phyloP scores from a whole-genome alignment of 53 echinoderm and acorn worm genomes.

The Crossaster papposus region DNA sequence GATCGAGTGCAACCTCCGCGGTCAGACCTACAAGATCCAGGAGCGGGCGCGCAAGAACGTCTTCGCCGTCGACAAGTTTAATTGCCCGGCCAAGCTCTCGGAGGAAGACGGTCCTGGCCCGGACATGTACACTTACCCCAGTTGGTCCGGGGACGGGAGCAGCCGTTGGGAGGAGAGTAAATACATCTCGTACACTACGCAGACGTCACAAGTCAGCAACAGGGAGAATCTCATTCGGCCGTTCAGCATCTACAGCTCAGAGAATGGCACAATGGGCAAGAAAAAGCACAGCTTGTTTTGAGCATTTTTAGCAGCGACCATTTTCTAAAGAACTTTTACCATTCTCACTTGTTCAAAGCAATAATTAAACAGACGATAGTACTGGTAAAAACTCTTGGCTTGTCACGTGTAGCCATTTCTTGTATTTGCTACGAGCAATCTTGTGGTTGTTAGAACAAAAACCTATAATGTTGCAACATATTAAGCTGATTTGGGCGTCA shows the following conservation, averaged over 20 bases:
- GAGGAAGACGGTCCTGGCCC: conserved; percentile 79
- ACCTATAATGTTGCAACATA: background rate
- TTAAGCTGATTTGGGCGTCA: too few relatives aligned
- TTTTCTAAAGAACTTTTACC: background rate
- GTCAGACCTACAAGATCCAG: conserved; percentile 82
- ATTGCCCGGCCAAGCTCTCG: conserved; percentile 68
- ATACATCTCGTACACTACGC: conserved; percentile 56
- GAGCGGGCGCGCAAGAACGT: conserved; percentile 65
- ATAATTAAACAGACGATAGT: too few relatives aligned
- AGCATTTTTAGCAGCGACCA: background rate
- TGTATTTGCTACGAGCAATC: background rate
- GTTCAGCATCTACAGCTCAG: conserved; percentile 52
- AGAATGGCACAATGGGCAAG: conserved; percentile 39
- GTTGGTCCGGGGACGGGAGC: conserved; percentile 47
- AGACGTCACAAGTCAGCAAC: conserved; percentile 49
- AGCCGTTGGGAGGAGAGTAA: conserved; percentile 51
- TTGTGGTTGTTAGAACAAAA: background rate
- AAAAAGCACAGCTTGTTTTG: conserved; percentile 31
- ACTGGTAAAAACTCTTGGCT: too few relatives aligned
- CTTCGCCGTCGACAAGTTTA: conserved; percentile 63
- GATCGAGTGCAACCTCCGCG: conserved; percentile 77
- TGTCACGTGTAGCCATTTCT: background rate
- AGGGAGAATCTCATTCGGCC: conserved; percentile 12
- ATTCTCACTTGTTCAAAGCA: background rate
- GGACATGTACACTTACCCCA: conserved; percentile 79